Evolutionary conservation across 2,888 invertebrate species (phyloP), one percentile per base, ranked within the genome.

Genomic region (Thecocarcelia acutangulata): DNA sequence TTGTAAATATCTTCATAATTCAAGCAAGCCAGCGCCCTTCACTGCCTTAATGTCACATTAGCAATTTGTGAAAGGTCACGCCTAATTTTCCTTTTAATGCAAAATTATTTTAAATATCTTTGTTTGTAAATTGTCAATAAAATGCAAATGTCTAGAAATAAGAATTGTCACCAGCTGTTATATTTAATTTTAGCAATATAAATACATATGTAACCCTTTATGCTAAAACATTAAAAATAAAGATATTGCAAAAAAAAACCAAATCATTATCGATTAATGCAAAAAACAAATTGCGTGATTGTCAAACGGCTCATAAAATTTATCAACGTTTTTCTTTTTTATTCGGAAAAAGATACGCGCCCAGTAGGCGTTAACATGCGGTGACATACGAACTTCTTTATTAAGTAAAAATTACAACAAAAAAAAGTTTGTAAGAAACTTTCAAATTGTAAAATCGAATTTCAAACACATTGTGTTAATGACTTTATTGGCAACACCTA

Each of bases 401-500:
- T 63, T 42, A 46, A 33, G 33, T n/a, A 46, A 37, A 12, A 44
- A 56, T n/a, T n/a, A 56, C 12, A 59, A 13, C 73, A 74, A 46
- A 77, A 82, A 72, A 72, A 21, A 13, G 1, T 24, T 73, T 73
- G 33, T 44, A 17, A 15, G 11, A 37, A 64, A 48, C 46, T 68
- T 50, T 24, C 1, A 61, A 76, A 44, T 33, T 59, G 6, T 50
- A 13, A 21, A 58, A 17, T 24, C 42, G 5, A 24, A 24, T 37
- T 50, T 59, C 42, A 11, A 56, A 76, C 56, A 78, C 63, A 70
- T 48, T 63, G 56, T n/a, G 50, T 19, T 74, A 78, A 74, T 74
- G 66, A 82, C 74, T 63, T 75, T 54, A 54, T 75, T 70, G 78
- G 78, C 70, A 78, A 58, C 82, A 68, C 82, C 82, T 70, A 69